Percentiles rank a stretch among this genome's conserved stretches.
Conservation (phyloP, 2,888 invertebrate genomes). For the Bibio marci region DNA sequence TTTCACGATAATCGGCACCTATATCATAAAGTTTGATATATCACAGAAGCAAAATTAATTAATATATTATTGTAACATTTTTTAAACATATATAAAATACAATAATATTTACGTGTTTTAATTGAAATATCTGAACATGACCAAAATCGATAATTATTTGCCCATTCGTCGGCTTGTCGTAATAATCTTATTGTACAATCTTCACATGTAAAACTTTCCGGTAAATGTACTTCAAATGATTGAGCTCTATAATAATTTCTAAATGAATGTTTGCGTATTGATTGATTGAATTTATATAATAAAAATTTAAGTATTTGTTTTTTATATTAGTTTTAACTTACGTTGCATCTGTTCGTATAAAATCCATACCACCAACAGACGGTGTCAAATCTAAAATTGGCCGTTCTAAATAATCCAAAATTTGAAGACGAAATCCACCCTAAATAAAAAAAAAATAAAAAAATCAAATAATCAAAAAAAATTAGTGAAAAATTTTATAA, state of each 20-base stretch:
- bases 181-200: conserved; percentile 82
- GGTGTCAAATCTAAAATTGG: conserved; percentile 74
- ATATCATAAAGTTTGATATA: conserved; percentile 33
- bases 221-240: conserved; percentile 61
- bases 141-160: conserved; percentile 74
- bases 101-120: conserved; percentile 19
- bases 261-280: too few relatives aligned
- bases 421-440: conserved; percentile 83
- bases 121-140: conserved; percentile 92
- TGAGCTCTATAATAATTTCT: conserved; percentile 49
- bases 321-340: conserved; percentile 34
- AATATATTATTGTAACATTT: too few relatives aligned
- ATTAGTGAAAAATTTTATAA: too few relatives aligned
- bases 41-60: too few relatives aligned
- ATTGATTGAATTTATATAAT: too few relatives aligned
- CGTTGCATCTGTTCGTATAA: conserved; percentile 72
- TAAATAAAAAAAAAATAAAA: conserved; percentile 31
- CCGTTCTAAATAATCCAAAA: conserved; percentile 69
- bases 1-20: conserved; percentile 46
- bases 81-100: too few relatives aligned
- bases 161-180: conserved; percentile 85
- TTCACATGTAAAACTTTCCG: conserved; percentile 63
- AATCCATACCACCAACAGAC: conserved; percentile 60
- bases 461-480: too few relatives aligned
- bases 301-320: not conserved